Evolutionary conservation across 2,113 vertebrate genomes (phyloP), one percentile per base, ranked within the genome.

Genomic region (Neotoma lepida): DNA sequence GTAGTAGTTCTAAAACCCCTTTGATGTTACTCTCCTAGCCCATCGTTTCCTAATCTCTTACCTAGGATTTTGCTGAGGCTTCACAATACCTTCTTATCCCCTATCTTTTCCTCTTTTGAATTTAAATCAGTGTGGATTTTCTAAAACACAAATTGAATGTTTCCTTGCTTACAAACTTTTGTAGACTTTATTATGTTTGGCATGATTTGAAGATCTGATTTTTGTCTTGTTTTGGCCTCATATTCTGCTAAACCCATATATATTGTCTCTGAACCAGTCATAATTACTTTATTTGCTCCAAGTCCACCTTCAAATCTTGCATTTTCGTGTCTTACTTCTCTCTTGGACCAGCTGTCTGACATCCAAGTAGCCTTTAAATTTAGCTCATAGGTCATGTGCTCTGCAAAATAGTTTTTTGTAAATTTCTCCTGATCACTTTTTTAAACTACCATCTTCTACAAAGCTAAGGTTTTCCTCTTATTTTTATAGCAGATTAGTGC

Each of bases 361-460:
- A 64, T 92, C 20, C 74, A 71, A 28, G 24, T 56, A 88, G 5
- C 2, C 7, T 89, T 95, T 90, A 96, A 73, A 86, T 80, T 92
- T 78, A 92, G 1, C 30, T 90, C 41, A 74, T 94, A 70, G 13
- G 0, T 92, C 1, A 90, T 22, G 1, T 89, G 12, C 51, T 88
- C 10, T 74, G 6, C 78, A 61, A 88, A 89, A 80, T 0, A 4
- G 4, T 66, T 39, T 94, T 26, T 44, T 1, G 41, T 54, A 63
- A 63, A 63, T 12, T 86, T 9, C 1, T 85, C 1, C 22, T 44
- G 56, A 85, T 28, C 39, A 41, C 33, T 15, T 64, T 97, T 41
- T 0, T 56, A 33, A 80, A n/a, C 4, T 10, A 28, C n/a, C 10
- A 73, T 9, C 6, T 12, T 58, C 22, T 26, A 88, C 0, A 12